Percentiles rank a stretch among this genome's conserved stretches.
Conservation (phyloP, 2,797 vertebrate genomes). For the Picus viridis region DNA sequence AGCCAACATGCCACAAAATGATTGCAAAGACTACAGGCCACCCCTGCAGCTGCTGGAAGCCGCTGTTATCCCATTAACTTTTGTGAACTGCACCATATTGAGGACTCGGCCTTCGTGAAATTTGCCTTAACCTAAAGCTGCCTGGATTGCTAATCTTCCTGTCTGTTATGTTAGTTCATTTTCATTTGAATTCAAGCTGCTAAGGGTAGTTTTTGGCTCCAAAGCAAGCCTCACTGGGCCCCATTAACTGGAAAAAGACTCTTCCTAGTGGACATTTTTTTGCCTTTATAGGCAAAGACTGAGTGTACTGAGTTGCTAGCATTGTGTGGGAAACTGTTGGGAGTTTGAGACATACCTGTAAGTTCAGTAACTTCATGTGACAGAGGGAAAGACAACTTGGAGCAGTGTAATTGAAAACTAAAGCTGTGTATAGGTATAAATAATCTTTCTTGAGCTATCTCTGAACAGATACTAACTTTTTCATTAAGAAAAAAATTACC, state of each 20-base stretch:
- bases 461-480: not conserved
- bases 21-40: not conserved
- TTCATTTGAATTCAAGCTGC: not conserved
- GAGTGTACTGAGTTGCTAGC: not conserved
- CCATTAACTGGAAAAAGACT: not conserved
- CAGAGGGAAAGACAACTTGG: not conserved
- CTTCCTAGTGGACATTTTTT: not conserved
- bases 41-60: not conserved
- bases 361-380: not conserved
- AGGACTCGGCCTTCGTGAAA: constrained; percentile 13
- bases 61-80: not conserved
- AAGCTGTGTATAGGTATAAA: not conserved
- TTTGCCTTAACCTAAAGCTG: constrained; percentile 1
- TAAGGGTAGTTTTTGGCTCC: not conserved
- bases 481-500: not conserved
- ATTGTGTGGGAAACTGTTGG: not conserved
- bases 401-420: not conserved
- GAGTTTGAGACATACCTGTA: not conserved
- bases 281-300: not conserved
- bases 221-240: not conserved
- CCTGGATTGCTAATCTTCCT: not conserved
- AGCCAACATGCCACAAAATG: not conserved
- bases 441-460: not conserved
- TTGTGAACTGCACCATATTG: not conserved
- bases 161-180: not conserved